Evolutionary conservation across 2,113 vertebrate genomes (phyloP), one percentile per base, ranked within the genome.

Genomic region (Percina caprodes): DNA sequence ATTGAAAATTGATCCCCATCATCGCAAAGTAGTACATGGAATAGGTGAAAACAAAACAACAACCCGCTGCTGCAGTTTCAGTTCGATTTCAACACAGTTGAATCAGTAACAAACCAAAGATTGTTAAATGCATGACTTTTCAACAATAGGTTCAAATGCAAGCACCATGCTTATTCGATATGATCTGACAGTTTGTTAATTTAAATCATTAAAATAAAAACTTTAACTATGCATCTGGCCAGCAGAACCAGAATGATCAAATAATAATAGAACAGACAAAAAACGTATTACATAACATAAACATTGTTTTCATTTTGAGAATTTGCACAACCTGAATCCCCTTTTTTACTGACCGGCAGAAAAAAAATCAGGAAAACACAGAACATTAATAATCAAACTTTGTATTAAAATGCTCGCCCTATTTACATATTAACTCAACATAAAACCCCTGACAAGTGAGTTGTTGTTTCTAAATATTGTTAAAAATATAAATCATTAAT

Each of bases 41-140:
- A 98, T 96, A 95, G 96, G 96, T 95, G 95, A 93, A 94, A 97
- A 98, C 97, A 97, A 96, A 96, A 96, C 95, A 97, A 96, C 95
- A 96, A 95, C 95, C 96, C 96, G 96, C 97, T 96, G 97, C 96
- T 95, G 97, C 96, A 97, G 96, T 96, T 94, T 95, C 91, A 93
- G 94, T 95, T 96, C 95, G 97, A 99, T 96, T 99, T 99, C 98
- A 99, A 99, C 98, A 97, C 97, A 99, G 98, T 99, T 99, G 98
- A 99, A 99, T 99, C 97, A 95, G 94, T 96, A 97, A 98, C 84
- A 96, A 97, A 97, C 95, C 92, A 93, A 97, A 97, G 96, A 96
- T 96, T 95, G 93, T 96, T 97, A 94, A 97, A 99, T 98, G 97
- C 97, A 96, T 96, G 97, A 98, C 96, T 96, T 97, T 97, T 96